These are phyloP conservation scores for Piprites chloris DNA, from an alignment of 2,113 vertebrate species.

Conservation along the genomic window DNA sequence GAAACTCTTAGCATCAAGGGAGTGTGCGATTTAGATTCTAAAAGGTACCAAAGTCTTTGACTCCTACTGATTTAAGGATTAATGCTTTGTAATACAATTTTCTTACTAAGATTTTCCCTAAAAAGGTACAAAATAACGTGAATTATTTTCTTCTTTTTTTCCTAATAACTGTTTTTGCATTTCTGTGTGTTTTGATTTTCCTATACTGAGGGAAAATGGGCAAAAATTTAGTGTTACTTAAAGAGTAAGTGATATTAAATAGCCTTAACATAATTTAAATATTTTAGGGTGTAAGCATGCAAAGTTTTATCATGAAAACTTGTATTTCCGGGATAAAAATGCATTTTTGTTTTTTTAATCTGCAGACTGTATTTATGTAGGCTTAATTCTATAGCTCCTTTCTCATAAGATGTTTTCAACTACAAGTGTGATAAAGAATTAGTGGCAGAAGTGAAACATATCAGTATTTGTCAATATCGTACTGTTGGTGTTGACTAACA, in stretches of 20 bases:
- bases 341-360: rapidly evolving
- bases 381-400: not conserved
- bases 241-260: not conserved
- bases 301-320: not conserved
- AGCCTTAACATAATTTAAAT: not conserved
- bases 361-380: not conserved
- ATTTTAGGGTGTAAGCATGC: not conserved
- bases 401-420: not conserved
- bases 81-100: not conserved
- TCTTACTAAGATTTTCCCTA: not conserved
- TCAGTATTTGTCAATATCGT: not conserved
- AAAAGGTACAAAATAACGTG: not conserved
- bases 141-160: not conserved
- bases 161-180: not conserved
- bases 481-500: not conserved
- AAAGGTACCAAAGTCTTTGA: not conserved
- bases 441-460: not conserved
- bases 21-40: not conserved
- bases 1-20: not conserved
- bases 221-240: not conserved
- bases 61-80: not conserved
- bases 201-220: not conserved
- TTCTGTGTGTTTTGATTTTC: not conserved
- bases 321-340: not conserved
- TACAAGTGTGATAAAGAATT: not conserved